Percentiles rank a stretch among this genome's conserved stretches.
Evolutionary conservation across 1,140 invertebrate species (phyloP).

Genomic region (Trichoplusia ni): DNA sequence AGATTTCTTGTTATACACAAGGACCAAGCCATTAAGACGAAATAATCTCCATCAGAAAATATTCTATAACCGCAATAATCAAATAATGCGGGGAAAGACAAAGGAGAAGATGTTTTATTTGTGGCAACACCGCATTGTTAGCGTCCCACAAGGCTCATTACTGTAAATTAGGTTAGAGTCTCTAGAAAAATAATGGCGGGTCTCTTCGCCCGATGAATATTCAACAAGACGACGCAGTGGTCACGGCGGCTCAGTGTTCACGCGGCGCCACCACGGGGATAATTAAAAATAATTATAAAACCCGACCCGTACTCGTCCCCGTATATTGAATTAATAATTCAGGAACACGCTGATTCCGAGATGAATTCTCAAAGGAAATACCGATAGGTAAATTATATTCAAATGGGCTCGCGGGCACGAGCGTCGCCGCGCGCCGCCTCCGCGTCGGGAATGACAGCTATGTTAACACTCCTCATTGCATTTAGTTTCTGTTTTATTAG

Average conservation of each 20-base stretch:
- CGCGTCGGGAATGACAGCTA: not conserved
- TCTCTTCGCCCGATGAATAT: constrained; percentile 57
- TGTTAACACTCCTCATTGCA: not conserved
- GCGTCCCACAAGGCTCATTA: constrained; percentile 48
- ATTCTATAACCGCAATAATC: constrained; percentile 21
- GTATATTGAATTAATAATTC: constrained; percentile 55
- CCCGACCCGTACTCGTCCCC: constrained; percentile 29
- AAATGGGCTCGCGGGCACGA: not conserved
- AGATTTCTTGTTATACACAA: no score
- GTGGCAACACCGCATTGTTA: constrained; percentile 24
- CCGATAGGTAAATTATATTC: constrained; percentile 13
- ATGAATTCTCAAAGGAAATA: constrained; percentile 12
- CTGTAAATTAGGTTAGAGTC: constrained; percentile 58
- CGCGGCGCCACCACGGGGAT: constrained; percentile 33
- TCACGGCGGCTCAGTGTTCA: constrained; percentile 23
- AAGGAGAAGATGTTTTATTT: constrained; percentile 34
- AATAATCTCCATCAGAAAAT: not conserved
- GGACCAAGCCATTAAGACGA: not conserved
- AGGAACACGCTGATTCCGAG: constrained; percentile 21
- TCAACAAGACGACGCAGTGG: constrained; percentile 44
- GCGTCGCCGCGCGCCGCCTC: not conserved
- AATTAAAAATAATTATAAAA: constrained; percentile 66
- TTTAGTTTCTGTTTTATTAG: not conserved
- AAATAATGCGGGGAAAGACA: constrained; percentile 19
- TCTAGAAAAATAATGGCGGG: constrained; percentile 54